Evolutionary conservation across 2,888 invertebrate species (phyloP), one percentile per base, ranked within the genome.

Genomic region (Parnassius apollo): DNA sequence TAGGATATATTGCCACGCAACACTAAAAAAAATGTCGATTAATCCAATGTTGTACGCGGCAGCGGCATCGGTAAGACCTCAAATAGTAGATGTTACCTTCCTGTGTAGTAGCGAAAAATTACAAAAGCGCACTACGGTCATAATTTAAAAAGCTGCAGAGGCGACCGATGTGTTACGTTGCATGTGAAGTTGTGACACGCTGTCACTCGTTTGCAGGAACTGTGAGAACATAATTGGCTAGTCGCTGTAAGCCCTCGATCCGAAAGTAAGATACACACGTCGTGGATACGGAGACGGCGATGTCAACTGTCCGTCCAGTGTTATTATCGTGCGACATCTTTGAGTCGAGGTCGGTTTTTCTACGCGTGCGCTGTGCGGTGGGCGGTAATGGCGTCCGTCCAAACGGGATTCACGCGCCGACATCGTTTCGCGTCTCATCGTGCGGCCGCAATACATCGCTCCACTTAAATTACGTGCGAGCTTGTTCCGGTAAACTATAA

Each of bases 381-480:
- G 90, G 88, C 88, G 87, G 86, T 88, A 87, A 88, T 88, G 78
- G 87, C 82, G 88, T 86, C 88, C 86, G 83, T 79, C 82, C 82
- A 87, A 90, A 90, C 90, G 90, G 90, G 87, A 89, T 88, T 84
- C 78, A 80, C 83, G 84, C 82, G 72, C 81, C 84, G 86, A 82
- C 90, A 88, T 87, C 86, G 83, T 86, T 88, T 88, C 84, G 85
- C 86, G 86, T 87, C 88, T 86, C 87, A 88, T 86, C 87, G 84
- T 82, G 83, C 81, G 87, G 83, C 87, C 88, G 88, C 86, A 84
- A 88, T 88, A 86, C 84, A 88, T 88, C 82, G 89, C 86, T 86
- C 88, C 80, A 90, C 86, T 88, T 88, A 83, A 84, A 86, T 80
- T 86, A 87, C 82, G 83, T 85, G 86, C 83, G 79, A 83, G 80